Evolutionary conservation across 2,888 invertebrate genomes (phyloP).

Genomic region (Barypeithes pellucidus): DNA sequence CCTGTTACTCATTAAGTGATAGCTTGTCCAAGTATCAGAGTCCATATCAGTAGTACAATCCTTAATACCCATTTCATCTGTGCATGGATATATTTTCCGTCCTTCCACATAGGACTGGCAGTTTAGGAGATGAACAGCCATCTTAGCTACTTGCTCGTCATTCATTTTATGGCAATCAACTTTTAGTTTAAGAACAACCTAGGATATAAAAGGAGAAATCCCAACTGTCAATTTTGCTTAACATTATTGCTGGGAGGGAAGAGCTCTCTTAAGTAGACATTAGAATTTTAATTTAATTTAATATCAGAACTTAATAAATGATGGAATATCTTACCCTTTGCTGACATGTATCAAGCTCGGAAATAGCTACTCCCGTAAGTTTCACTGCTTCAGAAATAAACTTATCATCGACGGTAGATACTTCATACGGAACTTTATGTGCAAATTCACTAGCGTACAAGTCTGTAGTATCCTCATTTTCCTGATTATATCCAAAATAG

Average conservation of each 20-base stretch:
- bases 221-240: no score
- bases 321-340: slow-evolving; percentile 71
- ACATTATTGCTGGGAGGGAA: background rate
- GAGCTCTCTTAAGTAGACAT: background rate
- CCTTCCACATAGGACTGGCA: slow-evolving; percentile 79
- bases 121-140: slow-evolving; percentile 79
- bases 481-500: slow-evolving; percentile 59
- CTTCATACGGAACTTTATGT: slow-evolving; percentile 72
- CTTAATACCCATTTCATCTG: slow-evolving; percentile 76
- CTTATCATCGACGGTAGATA: slow-evolving; percentile 75
- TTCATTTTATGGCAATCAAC: slow-evolving; percentile 75
- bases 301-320: background rate
- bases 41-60: slow-evolving; percentile 80
- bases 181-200: slow-evolving; percentile 77
- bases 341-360: slow-evolving; percentile 77
- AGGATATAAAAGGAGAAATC: slow-evolving; percentile 15
- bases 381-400: slow-evolving; percentile 77
- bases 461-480: slow-evolving; percentile 52
- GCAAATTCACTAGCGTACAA: slow-evolving; percentile 57
- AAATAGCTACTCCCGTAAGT: slow-evolving; percentile 73
- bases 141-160: slow-evolving; percentile 79
- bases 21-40: slow-evolving; percentile 80
- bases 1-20: slow-evolving; percentile 77
- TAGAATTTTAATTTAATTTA: no score
- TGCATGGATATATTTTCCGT: slow-evolving; percentile 75